Evolutionary conservation across 2,113 vertebrate genomes (phyloP).

Genomic region (Tympanuchus pallidicinctus): DNA sequence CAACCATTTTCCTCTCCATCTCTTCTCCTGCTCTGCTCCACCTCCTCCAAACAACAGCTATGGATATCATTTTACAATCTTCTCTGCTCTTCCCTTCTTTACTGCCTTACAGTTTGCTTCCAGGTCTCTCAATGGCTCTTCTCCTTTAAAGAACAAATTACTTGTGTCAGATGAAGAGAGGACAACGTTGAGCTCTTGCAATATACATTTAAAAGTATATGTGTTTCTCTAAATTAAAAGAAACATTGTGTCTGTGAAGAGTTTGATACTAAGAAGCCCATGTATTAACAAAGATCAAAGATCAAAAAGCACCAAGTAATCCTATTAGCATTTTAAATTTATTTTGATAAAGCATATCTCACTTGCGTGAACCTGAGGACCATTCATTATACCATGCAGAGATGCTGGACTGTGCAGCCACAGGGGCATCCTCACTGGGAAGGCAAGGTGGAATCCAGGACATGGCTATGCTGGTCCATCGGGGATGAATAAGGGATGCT

Average conservation of each 20-base stretch:
- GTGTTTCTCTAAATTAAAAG: background rate
- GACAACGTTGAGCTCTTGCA: background rate
- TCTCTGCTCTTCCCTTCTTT: background rate
- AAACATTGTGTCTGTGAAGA: background rate
- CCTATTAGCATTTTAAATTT: background rate
- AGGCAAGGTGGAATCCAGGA: background rate
- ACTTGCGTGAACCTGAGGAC: background rate
- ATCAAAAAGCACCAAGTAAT: background rate
- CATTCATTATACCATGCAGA: background rate
- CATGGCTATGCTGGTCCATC: background rate
- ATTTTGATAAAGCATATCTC: background rate
- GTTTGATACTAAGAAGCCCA: background rate
- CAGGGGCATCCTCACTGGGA: background rate
- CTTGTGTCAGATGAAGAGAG: background rate
- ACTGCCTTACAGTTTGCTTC: background rate
- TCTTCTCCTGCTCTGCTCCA: background rate
- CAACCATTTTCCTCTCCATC: background rate
- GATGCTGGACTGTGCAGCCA: background rate
- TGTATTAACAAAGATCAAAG: background rate
- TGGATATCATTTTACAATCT: background rate
- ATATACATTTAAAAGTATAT: background rate
- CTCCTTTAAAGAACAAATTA: background rate
- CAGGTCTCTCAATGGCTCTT: background rate
- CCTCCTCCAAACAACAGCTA: background rate
- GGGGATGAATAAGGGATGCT: conserved; percentile 14